Conservation (phyloP, 2,888 invertebrate species). For the Acrobasis consociella region DNA sequence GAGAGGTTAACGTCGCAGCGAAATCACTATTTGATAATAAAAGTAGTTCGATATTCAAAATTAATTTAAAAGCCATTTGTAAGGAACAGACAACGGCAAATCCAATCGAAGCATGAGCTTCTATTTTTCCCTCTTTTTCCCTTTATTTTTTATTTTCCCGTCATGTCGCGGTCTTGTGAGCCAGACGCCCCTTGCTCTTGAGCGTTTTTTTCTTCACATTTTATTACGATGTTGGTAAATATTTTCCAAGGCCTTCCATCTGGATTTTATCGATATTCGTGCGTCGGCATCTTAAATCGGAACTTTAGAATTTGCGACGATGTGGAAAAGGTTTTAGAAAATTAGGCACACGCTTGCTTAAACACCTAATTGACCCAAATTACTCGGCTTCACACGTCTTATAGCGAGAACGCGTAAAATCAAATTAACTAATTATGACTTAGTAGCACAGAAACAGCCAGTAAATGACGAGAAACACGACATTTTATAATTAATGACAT, state of each 20-base stretch:
- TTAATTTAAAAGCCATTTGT: conserved; percentile 80
- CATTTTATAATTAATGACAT: background rate
- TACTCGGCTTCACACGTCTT: conserved; percentile 15
- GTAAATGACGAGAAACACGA: background rate
- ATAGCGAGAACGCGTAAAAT: conserved; percentile 10
- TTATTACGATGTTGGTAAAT: conserved; percentile 79
- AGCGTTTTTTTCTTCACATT: conserved; percentile 71
- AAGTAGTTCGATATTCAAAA: conserved; percentile 69
- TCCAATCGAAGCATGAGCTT: conserved; percentile 73
- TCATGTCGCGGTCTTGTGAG: conserved; percentile 77
- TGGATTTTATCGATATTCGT: conserved; percentile 62
- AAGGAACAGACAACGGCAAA: conserved; percentile 79
- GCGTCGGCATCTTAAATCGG: conserved; percentile 15
- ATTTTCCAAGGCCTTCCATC: conserved; percentile 67
- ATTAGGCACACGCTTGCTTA: conserved; percentile 10
- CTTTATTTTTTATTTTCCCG: conserved; percentile 65
- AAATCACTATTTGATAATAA: conserved; percentile 57
- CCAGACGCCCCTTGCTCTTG: conserved; percentile 79
- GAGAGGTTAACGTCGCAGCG: conserved; percentile 29
- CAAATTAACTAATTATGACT: conserved; percentile 19
- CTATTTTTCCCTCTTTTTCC: conserved; percentile 64
- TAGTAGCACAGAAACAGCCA: background rate
- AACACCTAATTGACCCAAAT: conserved; percentile 16
- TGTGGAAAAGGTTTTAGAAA: conserved; percentile 11
- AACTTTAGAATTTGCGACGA: conserved; percentile 1